These are phyloP conservation scores for Pluvialis apricaria DNA, from an alignment of 2,113 vertebrate species.

Conservation along the genomic window DNA sequence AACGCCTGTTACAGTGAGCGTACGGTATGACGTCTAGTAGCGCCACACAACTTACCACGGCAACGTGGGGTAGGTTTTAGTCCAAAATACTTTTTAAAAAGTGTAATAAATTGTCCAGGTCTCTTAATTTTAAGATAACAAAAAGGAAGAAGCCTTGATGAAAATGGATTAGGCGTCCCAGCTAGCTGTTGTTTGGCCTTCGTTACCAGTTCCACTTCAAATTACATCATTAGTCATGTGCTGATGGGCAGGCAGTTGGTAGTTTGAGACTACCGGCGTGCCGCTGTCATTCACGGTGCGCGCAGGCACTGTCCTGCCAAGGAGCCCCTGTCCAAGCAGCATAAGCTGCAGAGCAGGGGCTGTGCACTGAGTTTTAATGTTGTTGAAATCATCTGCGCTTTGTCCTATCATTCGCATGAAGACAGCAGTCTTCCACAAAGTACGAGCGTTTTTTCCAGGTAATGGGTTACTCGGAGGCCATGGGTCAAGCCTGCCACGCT, in stretches of 20 bases:
- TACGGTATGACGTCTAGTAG: accelerated
- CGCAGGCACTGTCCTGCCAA: neutral
- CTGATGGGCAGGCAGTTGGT: neutral
- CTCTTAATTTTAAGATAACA: neutral
- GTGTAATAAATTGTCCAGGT: neutral
- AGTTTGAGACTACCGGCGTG: neutral
- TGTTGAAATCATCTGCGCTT: neutral
- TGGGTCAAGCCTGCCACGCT: accelerated
- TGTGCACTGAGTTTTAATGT: neutral
- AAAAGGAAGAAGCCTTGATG: neutral
- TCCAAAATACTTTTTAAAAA: accelerated
- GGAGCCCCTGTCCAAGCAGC: neutral
- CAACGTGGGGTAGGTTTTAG: neutral
- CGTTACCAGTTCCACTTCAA: neutral
- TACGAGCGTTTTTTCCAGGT: neutral
- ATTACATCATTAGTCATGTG: neutral
- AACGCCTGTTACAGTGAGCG: accelerated
- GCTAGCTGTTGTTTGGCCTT: neutral
- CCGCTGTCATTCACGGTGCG: accelerated
- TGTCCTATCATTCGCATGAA: neutral
- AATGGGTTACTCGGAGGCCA: accelerated
- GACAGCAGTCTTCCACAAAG: neutral
- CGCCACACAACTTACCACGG: accelerated
- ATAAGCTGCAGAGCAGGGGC: neutral
- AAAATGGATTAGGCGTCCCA: neutral